These are phyloP conservation scores for Trachelus stipa DNA, from an alignment of 2,888 invertebrate genomes.

Conservation along the genomic window DNA sequence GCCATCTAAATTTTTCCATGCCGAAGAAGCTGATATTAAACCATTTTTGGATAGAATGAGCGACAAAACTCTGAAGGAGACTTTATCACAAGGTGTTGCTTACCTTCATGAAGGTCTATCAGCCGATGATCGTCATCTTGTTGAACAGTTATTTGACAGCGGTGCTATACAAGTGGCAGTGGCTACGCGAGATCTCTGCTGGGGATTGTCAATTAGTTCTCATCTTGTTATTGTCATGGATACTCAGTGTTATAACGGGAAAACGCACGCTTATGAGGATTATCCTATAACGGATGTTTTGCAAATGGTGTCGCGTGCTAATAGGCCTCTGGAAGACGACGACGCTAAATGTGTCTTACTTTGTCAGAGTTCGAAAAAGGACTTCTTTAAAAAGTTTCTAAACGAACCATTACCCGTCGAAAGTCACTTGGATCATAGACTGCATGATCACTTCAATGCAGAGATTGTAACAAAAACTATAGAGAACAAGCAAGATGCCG, in stretches of 20 bases:
- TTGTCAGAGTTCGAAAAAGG: conserved; percentile 98
- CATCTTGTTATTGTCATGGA: conserved; percentile 98
- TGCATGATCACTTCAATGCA: conserved; percentile 99
- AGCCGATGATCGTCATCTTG: conserved; percentile 85
- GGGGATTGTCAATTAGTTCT: conserved; percentile 90
- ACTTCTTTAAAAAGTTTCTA: conserved; percentile 97
- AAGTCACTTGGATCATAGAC: conserved; percentile 96
- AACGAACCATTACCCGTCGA: conserved; percentile 97
- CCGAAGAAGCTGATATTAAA: conserved; percentile 85
- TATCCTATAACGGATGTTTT: conserved; percentile 97
- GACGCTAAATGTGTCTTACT: conserved; percentile 96
- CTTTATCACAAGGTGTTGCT: conserved; percentile 93
- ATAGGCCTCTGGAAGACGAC: conserved; percentile 90
- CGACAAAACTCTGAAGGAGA: conserved; percentile 93
- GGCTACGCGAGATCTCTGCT: conserved; percentile 91
- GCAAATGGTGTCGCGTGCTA: conserved; percentile 98
- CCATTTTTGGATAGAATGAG: conserved; percentile 89
- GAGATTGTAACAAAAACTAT: conserved; percentile 99
- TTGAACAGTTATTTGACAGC: conserved; percentile 92
- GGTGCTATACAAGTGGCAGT: conserved; percentile 95
- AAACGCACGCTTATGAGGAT: conserved; percentile 90
- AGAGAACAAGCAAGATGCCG: conserved; percentile 99
- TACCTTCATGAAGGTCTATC: conserved; percentile 96
- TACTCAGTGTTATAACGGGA: conserved; percentile 82
- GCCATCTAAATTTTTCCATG: conserved; percentile 90